These are phyloP conservation scores for Papilio polytes DNA, from an alignment of 1,140 invertebrate species.

Conservation along the genomic window DNA sequence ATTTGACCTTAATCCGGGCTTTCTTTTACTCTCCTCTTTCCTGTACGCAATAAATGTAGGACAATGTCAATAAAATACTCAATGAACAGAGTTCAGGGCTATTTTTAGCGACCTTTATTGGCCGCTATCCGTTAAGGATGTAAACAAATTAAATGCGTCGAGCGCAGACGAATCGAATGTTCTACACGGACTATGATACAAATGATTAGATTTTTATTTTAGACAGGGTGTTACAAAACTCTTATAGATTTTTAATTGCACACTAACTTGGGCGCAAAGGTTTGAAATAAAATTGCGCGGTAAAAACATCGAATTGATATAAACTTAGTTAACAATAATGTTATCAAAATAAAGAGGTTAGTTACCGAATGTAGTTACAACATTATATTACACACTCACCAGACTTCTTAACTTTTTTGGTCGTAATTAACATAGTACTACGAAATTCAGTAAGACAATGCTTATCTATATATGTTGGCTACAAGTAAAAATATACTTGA, in stretches of 20 bases:
- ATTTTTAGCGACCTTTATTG: conserved; percentile 28
- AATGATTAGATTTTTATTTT: conserved; percentile 32
- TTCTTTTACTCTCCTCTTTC: background rate
- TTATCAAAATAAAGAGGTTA: background rate
- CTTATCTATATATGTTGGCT: no score
- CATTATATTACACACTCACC: background rate
- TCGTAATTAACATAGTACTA: no score
- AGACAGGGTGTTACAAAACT: conserved; percentile 30
- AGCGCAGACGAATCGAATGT: conserved; percentile 35
- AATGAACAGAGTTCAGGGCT: conserved; percentile 8
- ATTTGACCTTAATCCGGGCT: background rate
- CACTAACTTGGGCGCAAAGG: background rate
- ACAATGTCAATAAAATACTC: conserved; percentile 1
- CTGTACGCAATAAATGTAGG: background rate
- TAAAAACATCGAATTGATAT: background rate
- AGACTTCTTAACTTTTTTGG: no score
- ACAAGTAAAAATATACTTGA: no score
- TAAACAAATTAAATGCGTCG: conserved; percentile 39
- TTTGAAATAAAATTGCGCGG: background rate
- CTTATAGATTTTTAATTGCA: background rate
- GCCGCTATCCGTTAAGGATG: conserved; percentile 31
- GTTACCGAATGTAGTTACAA: background rate
- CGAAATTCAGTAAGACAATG: no score
- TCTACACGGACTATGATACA: conserved; percentile 29
- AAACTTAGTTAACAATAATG: background rate